Conservation (phyloP, 2,113 vertebrate genomes). For the Polyodon spathula region DNA sequence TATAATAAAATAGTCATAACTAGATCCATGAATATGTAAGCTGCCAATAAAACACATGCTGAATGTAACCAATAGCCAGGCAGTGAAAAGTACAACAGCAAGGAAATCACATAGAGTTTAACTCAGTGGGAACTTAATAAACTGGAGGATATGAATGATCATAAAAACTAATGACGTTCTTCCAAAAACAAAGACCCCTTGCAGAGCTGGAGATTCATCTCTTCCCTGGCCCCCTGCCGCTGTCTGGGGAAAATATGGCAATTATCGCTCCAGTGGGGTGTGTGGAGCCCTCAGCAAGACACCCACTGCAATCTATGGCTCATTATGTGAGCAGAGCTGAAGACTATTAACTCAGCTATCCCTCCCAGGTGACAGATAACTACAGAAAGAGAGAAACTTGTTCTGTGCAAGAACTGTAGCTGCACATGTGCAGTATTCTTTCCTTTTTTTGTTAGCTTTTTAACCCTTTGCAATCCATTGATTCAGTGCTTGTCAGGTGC, state of each 20-base stretch:
- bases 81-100: too few relatives aligned
- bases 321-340: slow-evolving; percentile 5
- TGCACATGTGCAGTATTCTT: background rate
- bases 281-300: slow-evolving; percentile 6
- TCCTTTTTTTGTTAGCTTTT: background rate
- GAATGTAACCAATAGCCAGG: too few relatives aligned
- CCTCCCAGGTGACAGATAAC: slow-evolving; percentile 10
- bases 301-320: slow-evolving; percentile 1
- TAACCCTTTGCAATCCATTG: too few relatives aligned
- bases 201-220: slow-evolving; percentile 10
- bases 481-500: too few relatives aligned
- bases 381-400: background rate
- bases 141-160: slow-evolving; percentile 9
- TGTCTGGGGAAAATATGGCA: background rate
- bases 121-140: slow-evolving; percentile 11
- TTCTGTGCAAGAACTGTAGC: background rate
- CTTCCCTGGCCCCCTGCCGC: slow-evolving; percentile 7
- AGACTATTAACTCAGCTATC: slow-evolving; percentile 9
- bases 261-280: background rate
- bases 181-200: slow-evolving; percentile 9
- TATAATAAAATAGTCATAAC: too few relatives aligned
- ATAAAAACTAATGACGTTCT: slow-evolving; percentile 9
- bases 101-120: background rate
- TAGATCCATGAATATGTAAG: too few relatives aligned
- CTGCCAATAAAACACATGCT: too few relatives aligned